Base-by-base conservation (phyloP, 2,888 invertebrate genomes). In the Gnatocerus cornutus region DNA sequence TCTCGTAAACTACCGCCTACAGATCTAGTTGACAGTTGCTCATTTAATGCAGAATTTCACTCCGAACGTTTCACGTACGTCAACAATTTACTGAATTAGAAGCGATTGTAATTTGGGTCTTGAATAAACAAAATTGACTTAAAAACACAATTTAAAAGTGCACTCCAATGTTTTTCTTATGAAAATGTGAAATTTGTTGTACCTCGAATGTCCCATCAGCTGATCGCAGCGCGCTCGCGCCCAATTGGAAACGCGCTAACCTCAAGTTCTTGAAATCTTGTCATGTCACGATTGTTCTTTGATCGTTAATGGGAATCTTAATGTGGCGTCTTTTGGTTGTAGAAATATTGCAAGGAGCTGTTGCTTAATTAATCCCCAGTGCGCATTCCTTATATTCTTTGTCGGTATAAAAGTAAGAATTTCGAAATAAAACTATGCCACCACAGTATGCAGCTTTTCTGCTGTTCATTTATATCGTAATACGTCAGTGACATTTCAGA, bases 391-490 rank as follows among this genome's bases (percentile, higher is more conserved):
- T 76, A 75, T 72, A 74, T 74, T 77, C 84, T 84, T 84, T 84
- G 84, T 84, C 84, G 84, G 84, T 82, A 74, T 70, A 43, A 75
- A 77, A 74, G 78, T 79, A 79, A 79, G 79, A 77, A 78, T 76
- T 76, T 79, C 78, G 82, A 81, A 83, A 84, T 84, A 83, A 83
- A 84, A 84, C 84, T 83, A 83, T 84, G 84, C 83, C 84, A 83
- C 77, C 79, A 78, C 81, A 81, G 81, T 84, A 84, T 84, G 83
- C 83, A 80, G 78, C 77, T 74, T 71, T 74, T 79, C 76, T 78
- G 78, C 78, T 79, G 76, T 76, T 78, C 76, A 74, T 76, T 78
- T 80, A 81, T 82, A 82, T 79, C 80, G 81, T 81, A 83, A 83
- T 83, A 82, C 81, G 80, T 81, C 82, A 83, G 83, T 83, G 84